Evolutionary conservation across 2,888 invertebrate genomes (phyloP).

Genomic region (Metellina segmentata): DNA sequence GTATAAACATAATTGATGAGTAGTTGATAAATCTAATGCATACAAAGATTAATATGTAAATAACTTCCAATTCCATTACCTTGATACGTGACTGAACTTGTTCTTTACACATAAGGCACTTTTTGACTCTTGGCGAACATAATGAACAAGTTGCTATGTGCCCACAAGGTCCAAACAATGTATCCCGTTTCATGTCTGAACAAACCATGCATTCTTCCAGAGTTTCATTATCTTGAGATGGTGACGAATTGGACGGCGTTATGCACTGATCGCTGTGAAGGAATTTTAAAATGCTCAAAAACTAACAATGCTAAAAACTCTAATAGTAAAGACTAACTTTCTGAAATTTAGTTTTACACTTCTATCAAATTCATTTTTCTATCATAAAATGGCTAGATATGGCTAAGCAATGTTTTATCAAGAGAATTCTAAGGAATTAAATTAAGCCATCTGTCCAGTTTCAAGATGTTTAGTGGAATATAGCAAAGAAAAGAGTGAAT

Average conservation of each 20-base stretch:
- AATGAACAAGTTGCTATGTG: slow-evolving; percentile 96
- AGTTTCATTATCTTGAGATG: slow-evolving; percentile 82
- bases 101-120: slow-evolving; percentile 95
- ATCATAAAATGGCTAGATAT: too few species aligned
- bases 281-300: not conserved
- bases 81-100: slow-evolving; percentile 89
- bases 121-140: slow-evolving; percentile 94
- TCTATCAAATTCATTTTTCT: too few species aligned
- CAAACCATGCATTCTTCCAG: slow-evolving; percentile 97
- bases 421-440: too few species aligned
- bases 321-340: too few species aligned
- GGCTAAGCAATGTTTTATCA: too few species aligned
- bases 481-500: too few species aligned
- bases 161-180: slow-evolving; percentile 93
- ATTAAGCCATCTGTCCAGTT: too few species aligned
- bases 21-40: not conserved
- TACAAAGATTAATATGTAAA: not conserved
- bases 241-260: slow-evolving; percentile 72
- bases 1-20: not conserved
- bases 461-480: too few species aligned
- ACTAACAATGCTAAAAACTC: too few species aligned
- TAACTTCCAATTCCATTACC: slow-evolving; percentile 81
- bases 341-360: too few species aligned
- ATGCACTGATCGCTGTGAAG: slow-evolving; percentile 54
- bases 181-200: slow-evolving; percentile 94